A percentile compares a stretch with the other conserved stretches of the same genome.
Evolutionary conservation across 2,113 vertebrate species (phyloP).

Genomic region (Gymnobelideus leadbeateri): DNA sequence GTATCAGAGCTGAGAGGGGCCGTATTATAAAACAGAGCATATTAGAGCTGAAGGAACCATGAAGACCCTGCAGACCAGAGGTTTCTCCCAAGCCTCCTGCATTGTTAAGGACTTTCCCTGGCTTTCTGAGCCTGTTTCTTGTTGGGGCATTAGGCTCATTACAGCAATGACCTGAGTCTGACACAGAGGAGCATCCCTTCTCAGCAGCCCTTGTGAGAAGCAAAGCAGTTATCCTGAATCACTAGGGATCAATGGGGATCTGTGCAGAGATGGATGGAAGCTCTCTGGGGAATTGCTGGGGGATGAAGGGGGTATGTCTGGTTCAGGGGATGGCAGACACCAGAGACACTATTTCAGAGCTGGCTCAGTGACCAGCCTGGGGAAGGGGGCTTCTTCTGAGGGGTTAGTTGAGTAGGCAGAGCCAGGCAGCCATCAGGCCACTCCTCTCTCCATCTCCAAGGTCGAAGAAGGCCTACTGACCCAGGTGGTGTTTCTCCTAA

Average conservation of each 20-base stretch:
- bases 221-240: background rate
- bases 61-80: background rate
- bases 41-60: background rate
- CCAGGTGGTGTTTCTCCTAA: slow-evolving; percentile 58
- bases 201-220: background rate
- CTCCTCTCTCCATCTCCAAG: background rate
- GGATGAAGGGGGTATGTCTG: background rate
- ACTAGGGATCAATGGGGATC: background rate
- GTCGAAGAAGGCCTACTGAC: background rate
- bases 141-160: background rate
- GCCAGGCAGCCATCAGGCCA: background rate
- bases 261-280: fast-evolving
- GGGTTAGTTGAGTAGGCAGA: background rate
- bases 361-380: background rate
- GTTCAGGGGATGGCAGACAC: background rate
- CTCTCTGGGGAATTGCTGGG: background rate
- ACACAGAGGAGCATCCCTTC: background rate
- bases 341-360: fast-evolving
- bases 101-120: background rate
- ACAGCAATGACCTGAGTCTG: background rate
- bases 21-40: background rate
- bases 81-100: background rate
- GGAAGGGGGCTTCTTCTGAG: background rate
- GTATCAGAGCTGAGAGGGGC: background rate
- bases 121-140: background rate